phyloP scores from a whole-genome alignment of 2,888 invertebrate species.

The Lissocephala sabroskyi region DNA sequence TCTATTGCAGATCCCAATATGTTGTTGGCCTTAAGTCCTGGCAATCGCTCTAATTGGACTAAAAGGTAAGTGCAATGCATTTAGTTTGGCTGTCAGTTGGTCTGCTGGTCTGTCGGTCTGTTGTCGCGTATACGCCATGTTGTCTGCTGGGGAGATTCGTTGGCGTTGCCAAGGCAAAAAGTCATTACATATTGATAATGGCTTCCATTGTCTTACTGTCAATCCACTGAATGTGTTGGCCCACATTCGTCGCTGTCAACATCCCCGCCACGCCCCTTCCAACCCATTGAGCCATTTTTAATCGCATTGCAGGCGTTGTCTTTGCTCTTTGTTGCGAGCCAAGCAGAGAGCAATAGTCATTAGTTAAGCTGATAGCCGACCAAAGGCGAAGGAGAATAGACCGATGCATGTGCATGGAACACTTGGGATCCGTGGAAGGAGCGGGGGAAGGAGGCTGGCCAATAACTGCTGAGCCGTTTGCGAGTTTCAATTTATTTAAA shows the following conservation, averaged over 20 bases:
- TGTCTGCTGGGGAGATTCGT: slow-evolving; percentile 3
- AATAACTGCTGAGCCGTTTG: slow-evolving; percentile 11
- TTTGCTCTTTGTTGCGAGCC: slow-evolving; percentile 9
- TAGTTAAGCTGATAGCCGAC: slow-evolving; percentile 34
- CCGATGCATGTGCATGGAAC: slow-evolving; percentile 32
- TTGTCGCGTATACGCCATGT: slow-evolving; percentile 21
- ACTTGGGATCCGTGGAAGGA: too few relatives aligned
- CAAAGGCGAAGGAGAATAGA: neutral
- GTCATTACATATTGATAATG: slow-evolving; percentile 34
- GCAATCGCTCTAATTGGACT: slow-evolving; percentile 36
- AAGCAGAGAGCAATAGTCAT: too few relatives aligned
- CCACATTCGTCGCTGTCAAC: neutral
- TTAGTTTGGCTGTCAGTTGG: neutral
- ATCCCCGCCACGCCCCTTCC: neutral
- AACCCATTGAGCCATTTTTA: slow-evolving; percentile 4
- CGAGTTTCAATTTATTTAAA: slow-evolving; percentile 42
- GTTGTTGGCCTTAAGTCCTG: slow-evolving; percentile 20
- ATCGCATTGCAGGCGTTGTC: slow-evolving; percentile 4
- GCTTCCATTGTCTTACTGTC: slow-evolving; percentile 37
- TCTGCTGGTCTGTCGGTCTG: too few relatives aligned
- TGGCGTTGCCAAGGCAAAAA: slow-evolving; percentile 7
- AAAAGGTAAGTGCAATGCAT: slow-evolving; percentile 40
- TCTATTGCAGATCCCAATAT: slow-evolving; percentile 27
- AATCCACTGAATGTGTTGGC: slow-evolving; percentile 4
- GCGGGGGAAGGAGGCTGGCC: too few relatives aligned